A percentile compares a stretch with the other conserved stretches of the same genome.
phyloP scores from a whole-genome alignment of 1,140 invertebrate genomes.

The Drosophila watanabei region DNA sequence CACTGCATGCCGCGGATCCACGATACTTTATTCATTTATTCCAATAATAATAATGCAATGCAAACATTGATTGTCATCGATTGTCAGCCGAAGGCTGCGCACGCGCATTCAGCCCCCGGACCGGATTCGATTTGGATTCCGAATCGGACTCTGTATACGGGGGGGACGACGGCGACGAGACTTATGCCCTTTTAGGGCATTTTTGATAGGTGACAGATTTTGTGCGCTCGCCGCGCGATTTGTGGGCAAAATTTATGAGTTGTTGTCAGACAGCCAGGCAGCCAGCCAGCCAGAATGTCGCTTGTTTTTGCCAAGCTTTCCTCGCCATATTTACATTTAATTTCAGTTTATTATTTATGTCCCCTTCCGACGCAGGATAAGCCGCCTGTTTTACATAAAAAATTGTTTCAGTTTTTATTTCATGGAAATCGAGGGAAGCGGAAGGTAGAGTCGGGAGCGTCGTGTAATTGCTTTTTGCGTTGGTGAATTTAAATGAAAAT shows the following conservation, averaged over 20 bases:
- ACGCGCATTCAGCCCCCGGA: conserved; percentile 60
- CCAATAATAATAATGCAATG: conserved; percentile 85
- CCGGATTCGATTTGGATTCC: conserved; percentile 30
- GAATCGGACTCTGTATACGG: not conserved
- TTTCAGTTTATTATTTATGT: conserved; percentile 74
- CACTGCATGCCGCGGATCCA: conserved; percentile 73
- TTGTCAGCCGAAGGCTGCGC: conserved; percentile 69
- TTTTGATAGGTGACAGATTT: conserved; percentile 85
- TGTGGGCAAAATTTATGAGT: conserved; percentile 82
- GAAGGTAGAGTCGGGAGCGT: conserved; percentile 1
- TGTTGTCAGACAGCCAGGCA: conserved; percentile 46
- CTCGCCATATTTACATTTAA: conserved; percentile 71
- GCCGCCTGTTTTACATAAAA: conserved; percentile 62
- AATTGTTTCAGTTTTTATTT: conserved; percentile 68
- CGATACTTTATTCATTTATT: conserved; percentile 85
- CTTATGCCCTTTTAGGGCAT: conserved; percentile 84
- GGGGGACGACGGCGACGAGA: conserved; percentile 2
- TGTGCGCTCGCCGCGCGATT: conserved; percentile 69
- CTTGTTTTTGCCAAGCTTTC: conserved; percentile 45
- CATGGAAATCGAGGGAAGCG: conserved; percentile 13
- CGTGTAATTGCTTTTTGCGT: conserved; percentile 82
- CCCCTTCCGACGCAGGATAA: conserved; percentile 17
- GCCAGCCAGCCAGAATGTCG: conserved; percentile 20
- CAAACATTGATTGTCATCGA: conserved; percentile 85
- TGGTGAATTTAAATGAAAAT: conserved; percentile 85